Evolutionary conservation across 2,797 vertebrate genomes (phyloP).

Genomic region (Lates japonicus): DNA sequence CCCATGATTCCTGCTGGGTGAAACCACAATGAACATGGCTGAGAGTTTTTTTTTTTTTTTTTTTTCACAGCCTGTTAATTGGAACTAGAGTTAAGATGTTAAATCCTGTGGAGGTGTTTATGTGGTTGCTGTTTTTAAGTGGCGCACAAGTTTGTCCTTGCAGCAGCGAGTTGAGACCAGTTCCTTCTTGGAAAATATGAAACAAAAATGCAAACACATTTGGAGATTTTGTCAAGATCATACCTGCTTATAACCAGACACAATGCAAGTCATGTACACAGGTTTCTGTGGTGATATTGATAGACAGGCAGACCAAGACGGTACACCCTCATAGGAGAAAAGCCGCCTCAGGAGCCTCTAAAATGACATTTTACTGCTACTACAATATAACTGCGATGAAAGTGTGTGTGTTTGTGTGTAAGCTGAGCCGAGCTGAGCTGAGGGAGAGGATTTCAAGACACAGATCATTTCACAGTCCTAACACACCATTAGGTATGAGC

Average conservation of each 20-base stretch:
- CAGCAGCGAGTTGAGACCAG: no score
- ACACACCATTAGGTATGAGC: constrained; percentile 33
- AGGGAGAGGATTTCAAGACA: constrained; percentile 55
- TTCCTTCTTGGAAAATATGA: not conserved
- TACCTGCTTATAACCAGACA: not conserved
- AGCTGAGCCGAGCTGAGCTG: constrained; percentile 27
- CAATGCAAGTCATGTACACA: constrained; percentile 13
- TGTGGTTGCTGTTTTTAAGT: no score
- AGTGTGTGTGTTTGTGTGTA: constrained; percentile 14
- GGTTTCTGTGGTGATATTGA: constrained; percentile 54
- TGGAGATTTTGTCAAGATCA: not conserved
- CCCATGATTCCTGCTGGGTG: not conserved
- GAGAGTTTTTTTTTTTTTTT: not conserved
- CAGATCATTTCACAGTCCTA: constrained; percentile 49
- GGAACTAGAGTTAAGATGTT: not conserved
- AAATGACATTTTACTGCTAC: constrained; percentile 57
- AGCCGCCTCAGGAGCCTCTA: constrained; percentile 41
- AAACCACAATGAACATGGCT: not conserved
- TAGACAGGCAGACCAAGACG: constrained; percentile 30
- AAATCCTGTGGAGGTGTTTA: not conserved
- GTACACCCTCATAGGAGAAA: constrained; percentile 26
- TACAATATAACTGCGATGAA: constrained; percentile 47
- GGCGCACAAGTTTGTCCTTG: no score
- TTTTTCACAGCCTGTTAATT: not conserved
- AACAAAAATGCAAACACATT: not conserved